Evolutionary conservation across 2,797 vertebrate genomes (phyloP).

Genomic region (Otolemur crassicaudatus): DNA sequence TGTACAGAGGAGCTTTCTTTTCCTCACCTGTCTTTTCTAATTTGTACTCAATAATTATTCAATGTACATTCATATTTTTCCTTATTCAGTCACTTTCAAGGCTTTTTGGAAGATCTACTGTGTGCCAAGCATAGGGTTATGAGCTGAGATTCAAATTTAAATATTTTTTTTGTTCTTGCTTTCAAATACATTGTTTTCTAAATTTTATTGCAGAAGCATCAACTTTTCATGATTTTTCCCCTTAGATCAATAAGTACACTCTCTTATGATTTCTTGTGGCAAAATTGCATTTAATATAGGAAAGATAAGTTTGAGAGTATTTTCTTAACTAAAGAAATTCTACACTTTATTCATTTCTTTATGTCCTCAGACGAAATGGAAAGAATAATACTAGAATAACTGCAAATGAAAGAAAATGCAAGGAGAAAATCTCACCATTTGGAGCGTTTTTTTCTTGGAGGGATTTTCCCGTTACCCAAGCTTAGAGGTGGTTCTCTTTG

Average conservation of each 20-base stretch:
- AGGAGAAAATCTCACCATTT: constrained; percentile 71
- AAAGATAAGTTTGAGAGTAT: neutral
- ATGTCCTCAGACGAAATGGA: constrained; percentile 40
- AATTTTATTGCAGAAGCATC: constrained; percentile 17
- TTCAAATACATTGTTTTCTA: constrained; percentile 27
- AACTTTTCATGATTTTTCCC: neutral
- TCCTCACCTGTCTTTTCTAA: neutral
- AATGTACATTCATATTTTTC: neutral
- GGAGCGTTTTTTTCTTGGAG: constrained; percentile 73
- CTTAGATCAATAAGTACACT: neutral
- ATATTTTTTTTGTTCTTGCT: neutral
- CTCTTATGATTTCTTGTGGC: neutral
- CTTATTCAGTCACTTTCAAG: neutral
- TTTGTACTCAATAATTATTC: constrained; percentile 1
- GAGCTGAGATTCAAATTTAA: neutral
- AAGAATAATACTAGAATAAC: neutral
- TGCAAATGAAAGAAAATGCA: constrained; percentile 46
- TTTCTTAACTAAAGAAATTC: neutral
- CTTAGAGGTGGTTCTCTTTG: constrained; percentile 75
- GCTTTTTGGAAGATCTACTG: neutral
- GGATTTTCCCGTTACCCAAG: constrained; percentile 76
- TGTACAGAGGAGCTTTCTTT: neutral
- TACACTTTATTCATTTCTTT: neutral
- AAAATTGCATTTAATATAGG: neutral
- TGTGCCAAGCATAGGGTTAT: neutral